A percentile compares a stretch with the other conserved stretches of the same genome.
phyloP scores from a whole-genome alignment of 2,113 vertebrate genomes.

The Himantopus leucocephalus region DNA sequence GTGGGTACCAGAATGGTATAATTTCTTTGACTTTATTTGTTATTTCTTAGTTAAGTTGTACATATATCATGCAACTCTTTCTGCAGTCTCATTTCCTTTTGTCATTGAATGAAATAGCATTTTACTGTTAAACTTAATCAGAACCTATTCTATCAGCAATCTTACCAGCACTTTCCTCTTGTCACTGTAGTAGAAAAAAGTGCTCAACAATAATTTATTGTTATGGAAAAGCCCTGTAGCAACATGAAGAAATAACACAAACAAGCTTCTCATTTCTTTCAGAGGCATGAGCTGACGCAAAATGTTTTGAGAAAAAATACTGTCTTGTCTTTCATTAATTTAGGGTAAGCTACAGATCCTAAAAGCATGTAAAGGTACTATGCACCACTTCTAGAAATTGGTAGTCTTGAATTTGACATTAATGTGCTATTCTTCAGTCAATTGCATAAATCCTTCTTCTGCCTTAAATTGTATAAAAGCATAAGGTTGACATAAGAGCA shows the following conservation, averaged over 20 bases:
- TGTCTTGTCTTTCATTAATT: not conserved
- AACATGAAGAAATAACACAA: conserved; percentile 28
- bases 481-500: not conserved
- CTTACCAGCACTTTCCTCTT: conserved; percentile 20
- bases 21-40: not conserved
- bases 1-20: not conserved
- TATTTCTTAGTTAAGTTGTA: conserved; percentile 6
- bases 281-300: not conserved
- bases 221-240: conserved; percentile 47
- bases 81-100: conserved; percentile 40
- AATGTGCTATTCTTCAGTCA: not conserved
- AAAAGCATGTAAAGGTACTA: not conserved
- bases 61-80: not conserved
- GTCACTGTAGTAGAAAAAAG: conserved; percentile 4
- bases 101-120: conserved; percentile 20
- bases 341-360: not conserved
- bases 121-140: conserved; percentile 54
- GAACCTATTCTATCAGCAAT: conserved; percentile 49
- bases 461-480: not conserved
- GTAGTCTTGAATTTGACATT: not conserved
- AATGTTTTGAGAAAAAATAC: not conserved
- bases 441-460: not conserved
- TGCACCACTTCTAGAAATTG: not conserved
- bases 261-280: conserved; percentile 45
- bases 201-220: conserved; percentile 57